Percentiles rank a stretch among this genome's conserved stretches.
phyloP scores from a whole-genome alignment of 2,888 invertebrate species.

The Disparrhopalites patrizii region DNA sequence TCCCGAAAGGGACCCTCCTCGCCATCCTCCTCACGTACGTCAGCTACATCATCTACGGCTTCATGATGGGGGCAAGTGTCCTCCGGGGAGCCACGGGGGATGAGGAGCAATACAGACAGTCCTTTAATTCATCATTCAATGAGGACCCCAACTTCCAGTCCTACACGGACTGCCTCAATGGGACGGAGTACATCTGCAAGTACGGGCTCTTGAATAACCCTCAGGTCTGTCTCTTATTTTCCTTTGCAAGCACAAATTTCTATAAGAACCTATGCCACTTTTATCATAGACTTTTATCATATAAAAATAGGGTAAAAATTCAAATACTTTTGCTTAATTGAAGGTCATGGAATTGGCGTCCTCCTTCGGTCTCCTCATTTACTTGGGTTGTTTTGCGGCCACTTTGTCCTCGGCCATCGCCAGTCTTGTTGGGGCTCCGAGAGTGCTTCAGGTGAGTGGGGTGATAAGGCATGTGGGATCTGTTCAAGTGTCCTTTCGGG shows the following conservation, averaged over 20 bases:
- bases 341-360: background rate
- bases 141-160: background rate
- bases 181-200: conserved; percentile 48
- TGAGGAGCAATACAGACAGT: conserved; percentile 60
- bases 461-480: too few relatives aligned
- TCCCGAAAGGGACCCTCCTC: conserved; percentile 85
- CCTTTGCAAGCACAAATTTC: too few relatives aligned
- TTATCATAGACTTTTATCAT: too few relatives aligned
- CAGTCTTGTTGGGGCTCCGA: conserved; percentile 60
- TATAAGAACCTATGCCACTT: too few relatives aligned
- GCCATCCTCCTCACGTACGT: conserved; percentile 81
- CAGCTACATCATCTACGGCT: conserved; percentile 76
- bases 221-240: too few relatives aligned
- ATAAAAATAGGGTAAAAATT: too few relatives aligned
- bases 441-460: conserved; percentile 51
- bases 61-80: conserved; percentile 76
- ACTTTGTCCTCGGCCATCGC: conserved; percentile 62
- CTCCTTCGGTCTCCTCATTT: conserved; percentile 28
- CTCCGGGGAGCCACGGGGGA: conserved; percentile 74
- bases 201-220: conserved; percentile 55
- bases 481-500: too few relatives aligned
- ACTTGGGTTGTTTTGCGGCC: conserved; percentile 59
- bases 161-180: background rate
- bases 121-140: conserved; percentile 52
- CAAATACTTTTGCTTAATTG: too few relatives aligned